Evolutionary conservation across 2,888 invertebrate genomes (phyloP).

Genomic region (Cephonodes hylas): DNA sequence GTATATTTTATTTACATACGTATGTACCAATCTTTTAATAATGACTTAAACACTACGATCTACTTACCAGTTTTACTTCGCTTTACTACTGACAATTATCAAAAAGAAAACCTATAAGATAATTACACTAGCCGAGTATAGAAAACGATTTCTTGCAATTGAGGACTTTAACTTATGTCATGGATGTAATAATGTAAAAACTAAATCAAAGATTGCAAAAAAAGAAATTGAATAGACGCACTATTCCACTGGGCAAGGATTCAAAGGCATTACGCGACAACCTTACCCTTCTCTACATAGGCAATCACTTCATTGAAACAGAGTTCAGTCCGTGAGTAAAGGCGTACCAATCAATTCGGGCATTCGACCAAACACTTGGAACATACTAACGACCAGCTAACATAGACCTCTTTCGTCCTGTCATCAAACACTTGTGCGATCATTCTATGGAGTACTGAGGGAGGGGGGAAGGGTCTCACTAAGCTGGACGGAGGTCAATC

Average conservation of each 20-base stretch:
- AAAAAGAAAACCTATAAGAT: no score
- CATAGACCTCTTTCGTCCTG: constrained; percentile 35
- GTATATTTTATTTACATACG: no score
- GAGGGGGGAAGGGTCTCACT: constrained; percentile 32
- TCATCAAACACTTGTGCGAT: constrained; percentile 19
- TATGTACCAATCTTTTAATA: no score
- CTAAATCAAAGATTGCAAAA: neutral
- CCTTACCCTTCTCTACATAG: neutral
- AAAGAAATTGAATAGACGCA: neutral
- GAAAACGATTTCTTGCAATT: no score
- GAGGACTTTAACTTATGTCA: no score
- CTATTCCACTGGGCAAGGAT: neutral
- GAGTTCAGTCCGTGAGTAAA: constrained; percentile 43
- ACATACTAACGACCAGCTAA: constrained; percentile 42
- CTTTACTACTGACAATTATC: no score
- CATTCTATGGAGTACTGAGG: constrained; percentile 13
- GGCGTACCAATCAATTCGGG: constrained; percentile 65
- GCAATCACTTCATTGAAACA: constrained; percentile 59
- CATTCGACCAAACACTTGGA: constrained; percentile 67
- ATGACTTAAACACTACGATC: no score
- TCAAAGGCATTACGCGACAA: constrained; percentile 1
- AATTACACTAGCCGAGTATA: no score
- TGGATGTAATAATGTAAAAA: no score
- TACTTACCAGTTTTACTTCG: no score
- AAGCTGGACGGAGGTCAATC: constrained; percentile 60